Evolutionary conservation across 2,797 vertebrate species (phyloP).

Genomic region (Semaprochilodus insignis): DNA sequence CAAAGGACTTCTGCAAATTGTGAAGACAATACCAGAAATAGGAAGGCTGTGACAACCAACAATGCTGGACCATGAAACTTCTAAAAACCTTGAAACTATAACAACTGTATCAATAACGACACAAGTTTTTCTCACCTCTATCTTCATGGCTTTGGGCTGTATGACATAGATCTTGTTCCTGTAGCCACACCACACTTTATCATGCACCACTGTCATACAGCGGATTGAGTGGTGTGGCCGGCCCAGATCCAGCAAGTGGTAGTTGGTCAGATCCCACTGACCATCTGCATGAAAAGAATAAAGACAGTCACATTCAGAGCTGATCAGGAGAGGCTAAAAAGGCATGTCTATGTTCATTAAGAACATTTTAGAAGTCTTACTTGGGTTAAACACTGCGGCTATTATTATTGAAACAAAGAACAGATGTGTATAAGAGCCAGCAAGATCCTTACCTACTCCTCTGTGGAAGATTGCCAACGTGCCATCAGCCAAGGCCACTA

Average conservation of each 20-base stretch:
- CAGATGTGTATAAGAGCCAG: no score
- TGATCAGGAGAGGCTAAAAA: neutral
- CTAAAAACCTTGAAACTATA: neutral
- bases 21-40: neutral
- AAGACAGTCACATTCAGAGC: neutral
- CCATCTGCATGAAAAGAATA: constrained; percentile 83
- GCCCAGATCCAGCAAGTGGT: constrained; percentile 94
- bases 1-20: constrained; percentile 90
- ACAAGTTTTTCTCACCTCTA: constrained; percentile 81
- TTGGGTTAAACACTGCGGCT: no score
- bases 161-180: constrained; percentile 97
- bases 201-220: constrained; percentile 96
- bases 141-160: constrained; percentile 97
- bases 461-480: constrained; percentile 96
- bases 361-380: neutral
- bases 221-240: constrained; percentile 93
- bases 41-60: neutral
- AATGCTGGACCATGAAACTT: neutral
- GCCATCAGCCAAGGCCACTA: constrained; percentile 94
- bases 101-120: neutral
- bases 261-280: constrained; percentile 98
- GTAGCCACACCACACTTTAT: constrained; percentile 98
- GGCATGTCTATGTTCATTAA: neutral
- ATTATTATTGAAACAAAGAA: neutral
- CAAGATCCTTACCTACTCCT: constrained; percentile 85